Percentiles rank a stretch among this genome's conserved stretches.
These are phyloP conservation scores for Gorsachius magnificus DNA, from an alignment of 2,797 vertebrate species.

Conservation along the genomic window DNA sequence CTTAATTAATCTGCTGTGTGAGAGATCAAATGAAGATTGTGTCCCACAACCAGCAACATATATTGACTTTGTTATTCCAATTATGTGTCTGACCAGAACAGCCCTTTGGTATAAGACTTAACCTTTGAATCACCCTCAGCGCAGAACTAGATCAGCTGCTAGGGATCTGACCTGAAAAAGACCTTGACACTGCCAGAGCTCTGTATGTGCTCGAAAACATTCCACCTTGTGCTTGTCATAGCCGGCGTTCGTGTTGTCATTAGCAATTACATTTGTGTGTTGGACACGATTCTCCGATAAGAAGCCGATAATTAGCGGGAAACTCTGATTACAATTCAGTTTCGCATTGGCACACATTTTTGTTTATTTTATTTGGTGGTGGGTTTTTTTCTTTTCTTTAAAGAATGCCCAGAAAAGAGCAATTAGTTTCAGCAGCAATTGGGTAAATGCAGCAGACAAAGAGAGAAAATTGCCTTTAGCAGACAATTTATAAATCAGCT, in stretches of 20 bases:
- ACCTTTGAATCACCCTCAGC: conserved; percentile 79
- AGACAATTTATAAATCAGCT: conserved; percentile 62
- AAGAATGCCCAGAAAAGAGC: conserved; percentile 45
- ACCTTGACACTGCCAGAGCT: conserved; percentile 54
- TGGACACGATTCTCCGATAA: not conserved
- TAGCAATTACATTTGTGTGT: not conserved
- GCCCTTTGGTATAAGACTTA: conserved; percentile 75
- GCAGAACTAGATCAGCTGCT: conserved; percentile 63
- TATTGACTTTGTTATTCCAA: conserved; percentile 83
- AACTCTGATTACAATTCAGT: conserved; percentile 25
- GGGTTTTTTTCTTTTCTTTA: not conserved
- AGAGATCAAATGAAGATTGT: conserved; percentile 82
- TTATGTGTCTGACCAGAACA: conserved; percentile 73
- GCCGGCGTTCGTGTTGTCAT: not conserved
- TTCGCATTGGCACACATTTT: not conserved
- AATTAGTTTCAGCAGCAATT: conserved; percentile 66
- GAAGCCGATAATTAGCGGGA: not conserved
- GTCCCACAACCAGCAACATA: conserved; percentile 69
- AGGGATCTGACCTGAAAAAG: conserved; percentile 69
- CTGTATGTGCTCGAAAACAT: conserved; percentile 14
- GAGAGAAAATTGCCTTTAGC: conserved; percentile 61
- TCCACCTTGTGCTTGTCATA: conserved; percentile 47
- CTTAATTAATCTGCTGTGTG: conserved; percentile 85
- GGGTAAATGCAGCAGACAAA: conserved; percentile 54
- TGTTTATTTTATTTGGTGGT: not conserved